Conservation (phyloP, 2,113 vertebrate species). For the Tragelaphus strepsiceros region DNA sequence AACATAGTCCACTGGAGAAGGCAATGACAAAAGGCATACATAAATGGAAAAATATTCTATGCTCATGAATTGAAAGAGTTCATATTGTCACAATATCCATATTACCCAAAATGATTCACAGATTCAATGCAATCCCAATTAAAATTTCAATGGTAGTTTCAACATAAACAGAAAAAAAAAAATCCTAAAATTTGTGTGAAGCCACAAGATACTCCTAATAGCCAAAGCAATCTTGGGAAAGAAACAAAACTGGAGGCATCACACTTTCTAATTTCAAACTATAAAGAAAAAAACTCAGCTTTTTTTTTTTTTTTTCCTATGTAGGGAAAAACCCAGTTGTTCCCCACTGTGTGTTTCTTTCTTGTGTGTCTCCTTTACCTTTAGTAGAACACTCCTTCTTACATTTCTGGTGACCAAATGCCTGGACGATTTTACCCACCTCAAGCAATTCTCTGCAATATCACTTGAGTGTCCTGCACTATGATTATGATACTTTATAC, state of each 20-base stretch:
- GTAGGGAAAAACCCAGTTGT: background rate
- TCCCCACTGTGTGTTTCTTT: background rate
- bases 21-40: background rate
- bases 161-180: background rate
- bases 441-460: background rate
- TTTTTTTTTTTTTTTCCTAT: background rate
- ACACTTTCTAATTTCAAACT: background rate
- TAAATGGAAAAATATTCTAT: background rate
- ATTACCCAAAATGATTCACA: background rate
- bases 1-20: background rate
- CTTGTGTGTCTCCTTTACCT: background rate
- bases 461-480: background rate
- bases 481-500: background rate
- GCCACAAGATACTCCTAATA: background rate
- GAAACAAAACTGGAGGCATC: background rate
- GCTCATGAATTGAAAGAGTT: background rate
- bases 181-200: background rate
- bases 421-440: background rate
- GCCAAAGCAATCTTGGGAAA: background rate
- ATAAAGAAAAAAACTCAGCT: background rate
- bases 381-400: background rate
- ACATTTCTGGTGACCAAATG: background rate
- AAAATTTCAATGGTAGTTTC: background rate
- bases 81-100: background rate
- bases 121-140: background rate